phyloP scores from a whole-genome alignment of 2,888 invertebrate genomes.

The Apodemia mormo region DNA sequence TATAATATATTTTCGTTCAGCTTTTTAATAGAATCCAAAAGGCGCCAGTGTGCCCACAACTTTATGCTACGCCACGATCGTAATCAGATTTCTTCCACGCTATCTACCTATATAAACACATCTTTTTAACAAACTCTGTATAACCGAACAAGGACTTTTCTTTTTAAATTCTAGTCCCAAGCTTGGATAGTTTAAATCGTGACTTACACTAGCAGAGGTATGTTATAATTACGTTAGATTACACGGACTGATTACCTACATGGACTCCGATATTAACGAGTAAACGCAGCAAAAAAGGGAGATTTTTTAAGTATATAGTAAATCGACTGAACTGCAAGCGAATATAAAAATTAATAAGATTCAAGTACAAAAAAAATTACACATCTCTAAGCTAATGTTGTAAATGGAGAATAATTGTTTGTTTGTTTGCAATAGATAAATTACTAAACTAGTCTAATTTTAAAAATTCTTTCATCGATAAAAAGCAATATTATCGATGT shows the following conservation, averaged over 20 bases:
- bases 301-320: neutral
- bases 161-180: constrained; percentile 59
- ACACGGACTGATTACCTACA: constrained; percentile 55
- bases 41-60: constrained; percentile 48
- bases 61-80: constrained; percentile 54
- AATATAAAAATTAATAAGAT: neutral
- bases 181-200: constrained; percentile 72
- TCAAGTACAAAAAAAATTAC: too few species aligned
- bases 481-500: too few species aligned
- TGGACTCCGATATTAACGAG: constrained; percentile 61
- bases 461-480: too few species aligned
- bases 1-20: too few species aligned
- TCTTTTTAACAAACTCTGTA: constrained; percentile 33
- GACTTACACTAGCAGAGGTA: constrained; percentile 69
- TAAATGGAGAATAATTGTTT: too few species aligned
- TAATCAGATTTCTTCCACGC: constrained; percentile 66
- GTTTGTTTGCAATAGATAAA: too few species aligned
- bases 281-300: constrained; percentile 31
- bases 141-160: constrained; percentile 48
- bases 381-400: too few species aligned
- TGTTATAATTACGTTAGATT: constrained; percentile 78
- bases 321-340: neutral
- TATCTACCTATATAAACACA: constrained; percentile 51
- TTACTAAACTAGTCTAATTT: too few species aligned
- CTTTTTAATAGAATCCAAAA: too few species aligned